Base-by-base conservation (phyloP, 2,113 vertebrate genomes). In the Prionailurus bengalensis region DNA sequence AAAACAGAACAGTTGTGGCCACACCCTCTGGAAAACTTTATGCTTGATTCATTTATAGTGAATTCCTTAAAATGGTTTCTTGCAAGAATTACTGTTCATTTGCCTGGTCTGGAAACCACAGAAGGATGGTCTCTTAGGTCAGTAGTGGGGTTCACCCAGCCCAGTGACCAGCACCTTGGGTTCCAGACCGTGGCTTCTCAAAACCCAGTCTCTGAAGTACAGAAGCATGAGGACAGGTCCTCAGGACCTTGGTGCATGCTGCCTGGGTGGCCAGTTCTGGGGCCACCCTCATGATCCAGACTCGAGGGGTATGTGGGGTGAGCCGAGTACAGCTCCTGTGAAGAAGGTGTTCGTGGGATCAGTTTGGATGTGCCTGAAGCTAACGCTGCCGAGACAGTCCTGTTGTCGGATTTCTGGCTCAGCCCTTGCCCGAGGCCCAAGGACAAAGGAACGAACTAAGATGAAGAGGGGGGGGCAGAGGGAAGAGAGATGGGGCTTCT, bases 11-110 rank as follows among this genome's bases (percentile, higher is more conserved):
- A 53, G 84, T 48, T 31, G 31, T 63, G 83, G 83, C 87, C 74
- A 79, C 71, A 45, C 21, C 76, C 61, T 29, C 42, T 91, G 81
- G 93, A 97, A 97, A 92, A 82, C 45, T 21, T 48, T 12, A 51
- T 27, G 71, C 61, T 91, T n/a, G 42, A 70, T 87, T 95, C 15
- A 39, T 76, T 93, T 76, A 42, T 48, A 12, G 33, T 25, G 4
- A 61, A 63, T 66, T 84, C 21, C 42, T 95, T 92, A 76, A 89
- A 84, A 29, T 31, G 51, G 17, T 53, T 74, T 89, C 55, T 87
- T 87, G 7, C 7, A 71, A 79, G n/a, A 63, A 33, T 36, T 63
- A 21, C 23, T 85, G 8, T 86, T 82, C 55, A 29, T 93, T 78
- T 31, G 12, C 39, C 76, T 68, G 39, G 45, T 81, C 58, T 94